Conservation (phyloP, 2,797 vertebrate genomes). For the Gambelia wislizenii region DNA sequence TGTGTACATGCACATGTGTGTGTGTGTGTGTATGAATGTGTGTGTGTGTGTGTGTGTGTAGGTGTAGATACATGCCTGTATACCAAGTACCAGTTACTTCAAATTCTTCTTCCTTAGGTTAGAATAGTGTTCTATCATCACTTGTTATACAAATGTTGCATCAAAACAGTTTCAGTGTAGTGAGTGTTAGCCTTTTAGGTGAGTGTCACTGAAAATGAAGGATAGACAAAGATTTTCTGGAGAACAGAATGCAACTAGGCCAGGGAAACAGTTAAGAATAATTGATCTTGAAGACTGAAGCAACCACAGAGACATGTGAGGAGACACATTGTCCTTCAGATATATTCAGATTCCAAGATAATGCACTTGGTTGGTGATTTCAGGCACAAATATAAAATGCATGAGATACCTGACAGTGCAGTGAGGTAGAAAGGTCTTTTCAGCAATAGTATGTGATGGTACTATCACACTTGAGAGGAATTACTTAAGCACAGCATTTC, state of each 20-base stretch:
- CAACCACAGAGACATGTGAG: neutral
- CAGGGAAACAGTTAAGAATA: constrained; percentile 9
- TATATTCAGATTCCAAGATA: constrained; percentile 33
- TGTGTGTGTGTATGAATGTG: neutral
- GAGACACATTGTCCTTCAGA: constrained; percentile 36
- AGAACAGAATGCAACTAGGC: neutral
- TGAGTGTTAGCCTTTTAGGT: neutral
- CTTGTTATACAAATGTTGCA: neutral
- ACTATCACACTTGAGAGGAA: constrained; percentile 41
- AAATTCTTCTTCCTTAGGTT: neutral
- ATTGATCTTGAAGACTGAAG: constrained; percentile 31
- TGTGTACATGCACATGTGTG: neutral
- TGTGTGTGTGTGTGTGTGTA: too few relatives aligned
- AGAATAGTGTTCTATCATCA: neutral
- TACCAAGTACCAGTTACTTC: neutral
- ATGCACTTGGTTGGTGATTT: constrained; percentile 27
- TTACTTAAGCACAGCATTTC: constrained; percentile 19
- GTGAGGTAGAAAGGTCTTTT: constrained; percentile 47
- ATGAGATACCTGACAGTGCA: constrained; percentile 36
- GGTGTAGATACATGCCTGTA: neutral
- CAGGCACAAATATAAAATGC: constrained; percentile 47
- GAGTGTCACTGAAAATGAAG: constrained; percentile 19
- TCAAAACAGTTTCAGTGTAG: neutral
- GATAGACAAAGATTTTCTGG: constrained; percentile 1
- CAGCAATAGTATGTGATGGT: constrained; percentile 21